Evolutionary conservation across 2,888 invertebrate species (phyloP).

Genomic region (Scotopteryx bipunctaria): DNA sequence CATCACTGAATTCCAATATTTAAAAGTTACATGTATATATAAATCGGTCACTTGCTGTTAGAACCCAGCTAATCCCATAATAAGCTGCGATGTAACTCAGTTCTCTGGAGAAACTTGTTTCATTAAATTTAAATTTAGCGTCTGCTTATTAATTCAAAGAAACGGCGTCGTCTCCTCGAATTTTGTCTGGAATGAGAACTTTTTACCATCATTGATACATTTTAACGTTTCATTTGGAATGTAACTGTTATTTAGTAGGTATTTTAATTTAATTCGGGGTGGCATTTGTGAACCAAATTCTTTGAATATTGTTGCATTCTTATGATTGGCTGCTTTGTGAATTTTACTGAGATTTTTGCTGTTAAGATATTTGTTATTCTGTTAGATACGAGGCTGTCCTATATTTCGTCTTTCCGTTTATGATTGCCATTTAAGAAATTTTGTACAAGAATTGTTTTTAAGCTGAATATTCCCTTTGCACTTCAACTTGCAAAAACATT

Average conservation of each 20-base stretch:
- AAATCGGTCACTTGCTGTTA: background rate
- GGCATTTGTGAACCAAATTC: background rate
- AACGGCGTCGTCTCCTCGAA: slow-evolving; percentile 57
- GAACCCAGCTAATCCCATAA: slow-evolving; percentile 10
- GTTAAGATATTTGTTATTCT: no score
- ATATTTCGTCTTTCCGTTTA: no score
- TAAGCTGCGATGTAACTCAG: slow-evolving; percentile 47
- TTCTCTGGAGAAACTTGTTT: slow-evolving; percentile 68
- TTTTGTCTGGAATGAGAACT: slow-evolving; percentile 49
- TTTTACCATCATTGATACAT: slow-evolving; percentile 53
- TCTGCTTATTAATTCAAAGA: slow-evolving; percentile 74
- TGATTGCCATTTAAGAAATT: no score
- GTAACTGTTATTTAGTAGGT: slow-evolving; percentile 21
- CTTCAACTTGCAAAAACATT: no score
- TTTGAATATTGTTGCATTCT: background rate
- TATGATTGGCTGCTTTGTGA: background rate
- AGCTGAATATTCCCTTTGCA: no score
- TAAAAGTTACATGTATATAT: no score
- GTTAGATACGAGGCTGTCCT: background rate
- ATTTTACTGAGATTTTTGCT: no score
- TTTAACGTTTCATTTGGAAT: slow-evolving; percentile 50
- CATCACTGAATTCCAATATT: no score
- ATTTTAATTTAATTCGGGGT: slow-evolving; percentile 10
- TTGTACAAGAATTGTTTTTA: no score
- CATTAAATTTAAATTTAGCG: slow-evolving; percentile 77